A percentile compares a stretch with the other conserved stretches of the same genome.
These are phyloP conservation scores for Fragum sueziense DNA, from an alignment of 2,888 invertebrate species.

Conservation along the genomic window DNA sequence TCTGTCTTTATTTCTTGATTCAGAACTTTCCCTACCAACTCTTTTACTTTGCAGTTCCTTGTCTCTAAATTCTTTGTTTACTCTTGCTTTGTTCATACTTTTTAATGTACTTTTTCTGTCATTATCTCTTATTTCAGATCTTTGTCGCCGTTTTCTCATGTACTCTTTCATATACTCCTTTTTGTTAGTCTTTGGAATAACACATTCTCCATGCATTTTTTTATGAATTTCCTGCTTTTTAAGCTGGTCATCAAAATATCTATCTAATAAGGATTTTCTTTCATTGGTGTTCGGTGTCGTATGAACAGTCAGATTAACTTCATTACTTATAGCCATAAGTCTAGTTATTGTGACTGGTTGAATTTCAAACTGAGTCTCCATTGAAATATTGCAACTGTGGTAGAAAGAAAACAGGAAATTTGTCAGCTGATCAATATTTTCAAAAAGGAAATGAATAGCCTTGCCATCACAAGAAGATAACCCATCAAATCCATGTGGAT, in stretches of 20 bases:
- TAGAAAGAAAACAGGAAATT: neutral
- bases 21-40: neutral
- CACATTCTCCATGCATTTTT: neutral
- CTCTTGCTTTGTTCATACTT: no score
- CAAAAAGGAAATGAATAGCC: neutral
- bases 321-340: neutral
- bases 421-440: neutral
- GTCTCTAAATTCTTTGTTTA: neutral
- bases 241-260: conserved; percentile 1
- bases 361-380: conserved; percentile 25
- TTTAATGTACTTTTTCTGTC: neutral
- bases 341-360: neutral
- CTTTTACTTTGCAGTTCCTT: neutral
- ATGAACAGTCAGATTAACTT: neutral
- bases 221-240: neutral
- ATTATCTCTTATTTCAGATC: neutral
- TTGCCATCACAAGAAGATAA: neutral
- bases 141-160: neutral
- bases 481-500: neutral
- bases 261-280: neutral
- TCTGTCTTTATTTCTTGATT: neutral
- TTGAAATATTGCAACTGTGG: conserved; percentile 6
- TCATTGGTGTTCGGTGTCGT: neutral
- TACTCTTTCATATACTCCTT: neutral
- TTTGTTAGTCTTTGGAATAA: neutral